Evolutionary conservation across 2,113 vertebrate species (phyloP).

Genomic region (Phylloscopus whistleri): DNA sequence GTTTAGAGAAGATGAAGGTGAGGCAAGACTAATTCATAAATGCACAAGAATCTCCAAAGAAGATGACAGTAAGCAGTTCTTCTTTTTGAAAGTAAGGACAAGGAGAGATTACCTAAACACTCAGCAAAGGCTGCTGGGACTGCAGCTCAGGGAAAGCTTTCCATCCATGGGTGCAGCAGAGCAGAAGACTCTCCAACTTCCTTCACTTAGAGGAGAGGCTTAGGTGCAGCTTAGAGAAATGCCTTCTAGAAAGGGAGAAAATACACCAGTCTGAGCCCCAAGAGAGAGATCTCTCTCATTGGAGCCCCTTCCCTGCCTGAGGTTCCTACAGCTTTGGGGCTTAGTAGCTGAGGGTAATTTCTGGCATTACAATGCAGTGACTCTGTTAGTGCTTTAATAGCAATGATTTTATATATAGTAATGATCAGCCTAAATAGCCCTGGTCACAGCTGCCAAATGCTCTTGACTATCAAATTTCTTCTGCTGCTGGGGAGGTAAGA

Average conservation of each 20-base stretch:
- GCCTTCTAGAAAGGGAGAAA: background rate
- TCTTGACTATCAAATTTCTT: background rate
- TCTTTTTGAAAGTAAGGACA: background rate
- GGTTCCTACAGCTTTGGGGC: background rate
- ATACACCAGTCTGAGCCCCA: no score
- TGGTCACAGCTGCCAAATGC: background rate
- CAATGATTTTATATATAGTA: background rate
- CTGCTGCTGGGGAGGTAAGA: background rate
- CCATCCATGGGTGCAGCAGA: accelerated
- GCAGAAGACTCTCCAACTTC: background rate
- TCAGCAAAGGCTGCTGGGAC: background rate
- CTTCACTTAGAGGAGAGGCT: background rate
- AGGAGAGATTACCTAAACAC: background rate
- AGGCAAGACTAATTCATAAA: background rate
- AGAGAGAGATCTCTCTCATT: background rate
- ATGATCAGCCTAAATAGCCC: background rate
- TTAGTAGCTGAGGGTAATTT: background rate
- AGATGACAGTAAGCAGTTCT: background rate
- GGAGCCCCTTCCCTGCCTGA: background rate
- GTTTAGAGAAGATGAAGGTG: background rate
- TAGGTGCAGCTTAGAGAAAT: background rate
- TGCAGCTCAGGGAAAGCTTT: background rate
- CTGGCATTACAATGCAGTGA: background rate
- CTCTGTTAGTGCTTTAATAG: background rate
- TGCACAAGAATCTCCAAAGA: background rate